Evolutionary conservation across 2,797 vertebrate genomes (phyloP).

Genomic region (Sebastes minor): DNA sequence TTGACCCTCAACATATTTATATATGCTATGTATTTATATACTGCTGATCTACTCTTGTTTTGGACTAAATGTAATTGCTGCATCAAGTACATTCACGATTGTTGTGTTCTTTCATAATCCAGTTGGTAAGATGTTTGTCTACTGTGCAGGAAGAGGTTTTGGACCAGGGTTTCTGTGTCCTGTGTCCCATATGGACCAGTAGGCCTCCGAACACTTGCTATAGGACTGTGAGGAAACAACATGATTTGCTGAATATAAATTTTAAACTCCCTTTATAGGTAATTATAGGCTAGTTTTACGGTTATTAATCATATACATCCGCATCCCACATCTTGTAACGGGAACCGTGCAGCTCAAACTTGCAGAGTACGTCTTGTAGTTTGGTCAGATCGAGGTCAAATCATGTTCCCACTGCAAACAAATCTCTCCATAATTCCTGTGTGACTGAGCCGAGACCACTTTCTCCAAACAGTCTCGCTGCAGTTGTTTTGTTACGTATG

Average conservation of each 20-base stretch:
- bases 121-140: no score
- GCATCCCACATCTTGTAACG: no score
- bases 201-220: no score
- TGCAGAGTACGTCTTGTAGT: neutral
- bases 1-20: neutral
- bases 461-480: neutral
- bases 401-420: neutral
- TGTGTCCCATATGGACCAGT: no score
- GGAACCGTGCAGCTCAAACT: no score
- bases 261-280: no score
- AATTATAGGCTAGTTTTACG: no score
- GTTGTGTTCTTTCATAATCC: neutral
- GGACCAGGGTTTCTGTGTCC: no score
- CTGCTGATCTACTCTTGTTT: neutral
- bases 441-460: neutral
- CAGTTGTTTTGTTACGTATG: neutral
- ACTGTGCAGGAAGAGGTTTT: no score
- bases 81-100: neutral
- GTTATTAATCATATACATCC: no score
- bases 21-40: neutral
- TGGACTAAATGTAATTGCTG: neutral
- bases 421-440: neutral
- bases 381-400: neutral
- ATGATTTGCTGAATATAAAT: no score
- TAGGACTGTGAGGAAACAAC: no score